phyloP scores from a whole-genome alignment of 2,113 vertebrate genomes.

The Vanacampus margaritifer region DNA sequence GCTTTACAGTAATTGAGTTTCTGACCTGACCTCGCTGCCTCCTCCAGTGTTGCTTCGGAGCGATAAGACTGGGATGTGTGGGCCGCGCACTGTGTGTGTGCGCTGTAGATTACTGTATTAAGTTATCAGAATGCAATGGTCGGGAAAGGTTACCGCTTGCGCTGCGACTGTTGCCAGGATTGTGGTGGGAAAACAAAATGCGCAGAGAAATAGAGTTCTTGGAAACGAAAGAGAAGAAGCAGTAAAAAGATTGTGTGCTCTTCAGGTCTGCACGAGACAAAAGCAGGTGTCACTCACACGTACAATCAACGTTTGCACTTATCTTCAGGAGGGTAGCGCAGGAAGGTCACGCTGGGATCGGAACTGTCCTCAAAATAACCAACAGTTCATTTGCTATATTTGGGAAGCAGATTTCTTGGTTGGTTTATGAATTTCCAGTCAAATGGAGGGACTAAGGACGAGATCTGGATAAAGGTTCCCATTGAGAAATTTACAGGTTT shows the following conservation, averaged over 20 bases:
- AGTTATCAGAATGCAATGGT: conserved; percentile 50
- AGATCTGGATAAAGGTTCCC: neutral
- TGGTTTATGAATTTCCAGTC: neutral
- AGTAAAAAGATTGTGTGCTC: conserved; percentile 35
- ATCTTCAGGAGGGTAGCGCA: conserved; percentile 35
- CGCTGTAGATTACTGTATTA: conserved; percentile 48
- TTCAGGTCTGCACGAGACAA: conserved; percentile 27
- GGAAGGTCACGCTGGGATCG: conserved; percentile 45
- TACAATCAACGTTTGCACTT: conserved; percentile 31
- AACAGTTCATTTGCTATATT: conserved; percentile 32
- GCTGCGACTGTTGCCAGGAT: conserved; percentile 25
- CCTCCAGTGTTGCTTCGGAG: conserved; percentile 53
- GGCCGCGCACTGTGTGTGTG: conserved; percentile 44
- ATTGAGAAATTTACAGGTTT: neutral
- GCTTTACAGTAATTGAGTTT: conserved; percentile 59
- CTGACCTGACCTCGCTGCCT: conserved; percentile 59
- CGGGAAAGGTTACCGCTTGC: conserved; percentile 44
- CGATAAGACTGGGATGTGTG: conserved; percentile 61
- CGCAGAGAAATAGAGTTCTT: conserved; percentile 32
- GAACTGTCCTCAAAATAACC: conserved; percentile 46
- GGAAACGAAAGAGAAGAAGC: conserved; percentile 15
- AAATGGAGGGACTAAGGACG: neutral
- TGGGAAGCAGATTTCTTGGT: conserved; percentile 36
- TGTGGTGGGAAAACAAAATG: conserved; percentile 41
- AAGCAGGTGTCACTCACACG: conserved; percentile 33